Percentiles rank a stretch among this genome's conserved stretches.
These are phyloP conservation scores for Andrena chrysosceles DNA, from an alignment of 2,888 invertebrate genomes.

Conservation along the genomic window DNA sequence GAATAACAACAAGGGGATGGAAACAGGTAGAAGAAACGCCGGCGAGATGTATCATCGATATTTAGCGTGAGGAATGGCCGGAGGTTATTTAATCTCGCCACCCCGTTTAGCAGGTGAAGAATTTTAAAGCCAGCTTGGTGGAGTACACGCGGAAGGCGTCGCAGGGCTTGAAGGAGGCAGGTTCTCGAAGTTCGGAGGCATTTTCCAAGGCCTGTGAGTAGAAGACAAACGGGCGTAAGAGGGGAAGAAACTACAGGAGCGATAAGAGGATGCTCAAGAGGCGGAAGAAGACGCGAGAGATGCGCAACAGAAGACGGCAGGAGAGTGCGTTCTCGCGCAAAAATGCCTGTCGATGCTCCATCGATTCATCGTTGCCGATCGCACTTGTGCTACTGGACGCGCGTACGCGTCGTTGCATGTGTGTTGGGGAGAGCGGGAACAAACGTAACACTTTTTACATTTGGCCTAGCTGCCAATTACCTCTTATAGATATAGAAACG, in stretches of 20 bases:
- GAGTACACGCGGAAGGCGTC: constrained; percentile 1
- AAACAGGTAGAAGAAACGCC: neutral
- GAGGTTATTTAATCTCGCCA: neutral
- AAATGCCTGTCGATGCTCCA: constrained; percentile 53
- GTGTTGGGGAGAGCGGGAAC: too few relatives aligned
- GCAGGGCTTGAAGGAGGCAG: constrained; percentile 6
- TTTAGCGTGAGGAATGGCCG: neutral
- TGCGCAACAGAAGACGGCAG: constrained; percentile 7
- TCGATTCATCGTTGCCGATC: constrained; percentile 58
- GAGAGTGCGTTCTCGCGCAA: constrained; percentile 55
- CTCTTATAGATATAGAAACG: too few relatives aligned
- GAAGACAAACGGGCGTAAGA: constrained; percentile 35
- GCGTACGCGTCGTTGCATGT: neutral
- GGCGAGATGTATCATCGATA: neutral
- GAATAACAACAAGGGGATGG: constrained; percentile 2
- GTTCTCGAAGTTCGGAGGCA: constrained; percentile 11
- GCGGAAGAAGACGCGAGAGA: neutral
- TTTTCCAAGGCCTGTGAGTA: constrained; percentile 4
- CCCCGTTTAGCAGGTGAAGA: neutral
- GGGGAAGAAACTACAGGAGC: constrained; percentile 32
- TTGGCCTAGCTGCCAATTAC: too few relatives aligned
- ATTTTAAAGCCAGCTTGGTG: neutral
- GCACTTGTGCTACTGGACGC: constrained; percentile 6
- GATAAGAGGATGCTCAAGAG: constrained; percentile 39
- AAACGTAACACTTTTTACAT: too few relatives aligned